Base-by-base conservation (phyloP, 30 jellyfish, hydroid and myxozoan species). In the Pelagia noctiluca region DNA sequence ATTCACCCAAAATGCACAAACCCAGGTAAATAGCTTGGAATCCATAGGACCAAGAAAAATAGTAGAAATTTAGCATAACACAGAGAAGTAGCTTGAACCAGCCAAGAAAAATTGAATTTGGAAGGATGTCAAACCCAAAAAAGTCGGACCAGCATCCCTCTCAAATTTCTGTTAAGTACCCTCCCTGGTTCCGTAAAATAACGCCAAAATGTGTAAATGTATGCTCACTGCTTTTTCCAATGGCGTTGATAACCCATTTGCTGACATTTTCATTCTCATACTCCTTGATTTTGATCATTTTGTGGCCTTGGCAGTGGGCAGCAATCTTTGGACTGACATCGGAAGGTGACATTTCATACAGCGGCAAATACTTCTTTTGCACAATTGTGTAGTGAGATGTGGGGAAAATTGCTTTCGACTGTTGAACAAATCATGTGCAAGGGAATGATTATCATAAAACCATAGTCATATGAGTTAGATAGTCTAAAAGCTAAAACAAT, bases 321-420 rank as follows among this genome's bases (percentile, higher is more conserved):
- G 86, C 74, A 60, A 74, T 74, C 35, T 74, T 74, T 31, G 49
- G 75, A 1, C 86, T 75, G 50, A 74, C 86, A 48, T 74, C 68
- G 3, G 26, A 30, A 0, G 47, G 34, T 21, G 75, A 23, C 86
- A 74, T 74, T 60, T 49, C 71, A 2, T 22, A 4, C 1, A 74
- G 21, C 3, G 36, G 48, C 25, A 71, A 10, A 29, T n/a, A 11
- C 11, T 25, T 46, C 24, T 71, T 71, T 42, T 37, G 5, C 1
- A 29, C 22, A 8, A 71, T 69, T 13, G 30, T 35, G 46, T 35
- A 74, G 0, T 36, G 29, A 48, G 60, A 35, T 8, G 53, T 47
- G 30, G 86, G 86, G 57, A 74, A 74, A 60, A 21, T 49, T 26
- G 73, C 25, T 2, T 74, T 49, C 4, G 86, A 7, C 86, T 74